Percentiles rank a stretch among this genome's conserved stretches.
Evolutionary conservation across 2,113 vertebrate species (phyloP).

Genomic region (Corydoras maculifer): DNA sequence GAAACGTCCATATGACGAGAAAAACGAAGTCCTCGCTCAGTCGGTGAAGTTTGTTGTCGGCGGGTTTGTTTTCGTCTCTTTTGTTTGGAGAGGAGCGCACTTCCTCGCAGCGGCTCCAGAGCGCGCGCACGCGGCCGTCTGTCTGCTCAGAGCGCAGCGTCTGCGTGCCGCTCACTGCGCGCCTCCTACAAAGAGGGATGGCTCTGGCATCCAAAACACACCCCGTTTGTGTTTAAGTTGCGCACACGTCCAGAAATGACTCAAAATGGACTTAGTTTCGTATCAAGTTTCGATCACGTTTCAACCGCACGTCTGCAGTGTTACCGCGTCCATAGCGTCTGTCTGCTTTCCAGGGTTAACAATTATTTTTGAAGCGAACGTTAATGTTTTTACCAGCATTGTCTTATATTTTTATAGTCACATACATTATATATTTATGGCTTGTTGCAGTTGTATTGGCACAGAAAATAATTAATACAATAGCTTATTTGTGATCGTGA

Average conservation of each 20-base stretch:
- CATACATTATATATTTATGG: too few species aligned
- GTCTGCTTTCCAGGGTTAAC: too few species aligned
- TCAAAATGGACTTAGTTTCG: neutral
- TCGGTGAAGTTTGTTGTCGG: constrained; percentile 3
- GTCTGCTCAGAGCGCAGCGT: neutral
- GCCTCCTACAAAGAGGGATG: neutral
- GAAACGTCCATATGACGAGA: neutral
- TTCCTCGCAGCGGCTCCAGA: constrained; percentile 33
- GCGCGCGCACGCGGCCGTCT: constrained; percentile 11
- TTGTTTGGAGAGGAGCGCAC: constrained; percentile 34
- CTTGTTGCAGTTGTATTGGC: too few species aligned
- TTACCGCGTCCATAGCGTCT: neutral
- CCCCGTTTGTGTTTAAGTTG: neutral
- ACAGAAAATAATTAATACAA: too few species aligned
- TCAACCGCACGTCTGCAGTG: neutral
- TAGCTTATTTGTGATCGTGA: too few species aligned
- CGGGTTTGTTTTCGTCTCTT: constrained; percentile 38
- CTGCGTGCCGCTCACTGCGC: neutral
- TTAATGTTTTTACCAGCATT: too few species aligned
- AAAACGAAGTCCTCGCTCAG: neutral
- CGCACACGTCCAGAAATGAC: neutral
- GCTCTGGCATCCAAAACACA: constrained; percentile 3
- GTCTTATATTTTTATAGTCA: too few species aligned
- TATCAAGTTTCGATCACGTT: neutral
- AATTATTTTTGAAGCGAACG: too few species aligned